Conservation (phyloP, 2,113 vertebrate species). For the Laticauda laticaudata region DNA sequence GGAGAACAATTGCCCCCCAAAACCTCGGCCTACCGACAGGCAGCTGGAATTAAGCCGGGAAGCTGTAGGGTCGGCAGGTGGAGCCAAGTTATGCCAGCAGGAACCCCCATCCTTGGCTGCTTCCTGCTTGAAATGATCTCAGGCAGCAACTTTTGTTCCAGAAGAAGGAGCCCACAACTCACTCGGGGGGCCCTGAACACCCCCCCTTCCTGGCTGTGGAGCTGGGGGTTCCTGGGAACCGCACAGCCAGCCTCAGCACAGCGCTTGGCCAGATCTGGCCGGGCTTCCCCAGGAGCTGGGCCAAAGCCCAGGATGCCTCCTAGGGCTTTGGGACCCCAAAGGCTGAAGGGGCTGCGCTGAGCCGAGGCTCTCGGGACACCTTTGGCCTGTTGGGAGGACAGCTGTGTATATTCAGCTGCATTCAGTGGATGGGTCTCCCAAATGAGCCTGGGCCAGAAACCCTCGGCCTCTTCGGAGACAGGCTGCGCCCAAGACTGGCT, state of each 20-base stretch:
- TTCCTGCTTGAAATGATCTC: background rate
- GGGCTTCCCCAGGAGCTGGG: background rate
- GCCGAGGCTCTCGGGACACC: background rate
- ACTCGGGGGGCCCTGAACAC: background rate
- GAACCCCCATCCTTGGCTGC: background rate
- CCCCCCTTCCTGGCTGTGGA: background rate
- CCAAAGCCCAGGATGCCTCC: background rate
- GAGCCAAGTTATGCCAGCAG: background rate
- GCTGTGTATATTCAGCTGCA: slow-evolving; percentile 20
- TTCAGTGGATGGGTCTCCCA: background rate
- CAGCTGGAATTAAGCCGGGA: background rate
- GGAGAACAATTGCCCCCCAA: background rate
- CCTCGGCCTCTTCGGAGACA: background rate
- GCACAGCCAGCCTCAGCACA: background rate
- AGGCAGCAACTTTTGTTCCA: background rate
- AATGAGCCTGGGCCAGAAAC: background rate
- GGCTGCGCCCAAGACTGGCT: background rate
- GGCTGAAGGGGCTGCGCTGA: background rate
- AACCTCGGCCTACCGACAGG: background rate
- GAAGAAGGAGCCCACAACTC: background rate
- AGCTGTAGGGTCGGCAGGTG: background rate
- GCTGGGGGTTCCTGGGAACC: background rate
- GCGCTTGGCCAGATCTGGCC: background rate
- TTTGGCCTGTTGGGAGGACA: background rate
- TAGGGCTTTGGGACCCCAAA: background rate